Conservation (phyloP, 2,888 invertebrate genomes). For the Ochropleura leucogaster region DNA sequence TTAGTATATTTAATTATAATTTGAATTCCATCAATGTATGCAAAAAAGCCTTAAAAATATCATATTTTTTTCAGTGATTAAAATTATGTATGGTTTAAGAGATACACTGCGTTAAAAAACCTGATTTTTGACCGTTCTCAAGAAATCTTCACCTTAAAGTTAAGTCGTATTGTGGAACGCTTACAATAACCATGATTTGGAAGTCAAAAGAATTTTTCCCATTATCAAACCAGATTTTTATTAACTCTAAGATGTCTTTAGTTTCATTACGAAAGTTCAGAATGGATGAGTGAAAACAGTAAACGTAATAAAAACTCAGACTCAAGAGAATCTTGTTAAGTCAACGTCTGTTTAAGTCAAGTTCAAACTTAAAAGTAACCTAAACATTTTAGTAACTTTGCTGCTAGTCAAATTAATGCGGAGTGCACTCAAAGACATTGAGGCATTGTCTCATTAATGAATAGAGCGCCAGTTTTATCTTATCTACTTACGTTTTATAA, state of each 20-base stretch:
- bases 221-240: conserved; percentile 5
- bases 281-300: conserved; percentile 24
- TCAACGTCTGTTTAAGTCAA: conserved; percentile 46
- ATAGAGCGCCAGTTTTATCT: conserved; percentile 34
- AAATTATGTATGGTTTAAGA: too few relatives aligned
- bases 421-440: conserved; percentile 42
- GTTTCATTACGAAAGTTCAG: conserved; percentile 22
- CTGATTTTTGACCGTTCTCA: too few relatives aligned
- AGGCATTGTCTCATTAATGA: conserved; percentile 49
- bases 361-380: conserved; percentile 53
- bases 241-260: not conserved
- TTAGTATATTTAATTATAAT: too few relatives aligned
- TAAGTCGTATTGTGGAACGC: not conserved
- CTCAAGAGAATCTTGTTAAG: conserved; percentile 47
- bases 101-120: too few relatives aligned
- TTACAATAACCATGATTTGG: not conserved
- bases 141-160: too few relatives aligned
- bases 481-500: conserved; percentile 35
- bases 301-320: conserved; percentile 48
- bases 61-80: too few relatives aligned
- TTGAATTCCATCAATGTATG: too few relatives aligned
- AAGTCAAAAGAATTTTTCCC: not conserved
- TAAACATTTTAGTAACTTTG: conserved; percentile 60
- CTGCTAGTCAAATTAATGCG: conserved; percentile 51
- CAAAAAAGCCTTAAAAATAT: too few relatives aligned